phyloP scores from a whole-genome alignment of 2,113 vertebrate genomes.

The Abramis brama region DNA sequence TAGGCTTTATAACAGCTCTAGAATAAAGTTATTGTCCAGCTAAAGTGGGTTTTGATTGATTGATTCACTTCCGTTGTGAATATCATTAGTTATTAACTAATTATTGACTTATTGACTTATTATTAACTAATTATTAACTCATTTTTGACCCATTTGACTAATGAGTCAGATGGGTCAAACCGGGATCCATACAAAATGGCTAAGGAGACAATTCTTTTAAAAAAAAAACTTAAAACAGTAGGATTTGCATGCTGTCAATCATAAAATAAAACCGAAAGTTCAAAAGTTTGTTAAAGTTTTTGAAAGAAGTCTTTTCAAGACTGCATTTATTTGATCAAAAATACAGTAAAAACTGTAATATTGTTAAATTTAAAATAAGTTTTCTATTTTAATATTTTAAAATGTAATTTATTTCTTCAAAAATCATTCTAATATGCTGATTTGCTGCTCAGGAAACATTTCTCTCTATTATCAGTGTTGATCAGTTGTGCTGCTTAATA shows the following conservation, averaged over 20 bases:
- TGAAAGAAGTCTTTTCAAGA: neutral
- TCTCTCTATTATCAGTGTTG: neutral
- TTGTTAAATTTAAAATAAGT: neutral
- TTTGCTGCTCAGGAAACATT: neutral
- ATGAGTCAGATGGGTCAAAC: neutral
- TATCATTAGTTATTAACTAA: no score
- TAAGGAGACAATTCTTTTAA: neutral
- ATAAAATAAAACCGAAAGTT: neutral
- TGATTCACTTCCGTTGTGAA: no score
- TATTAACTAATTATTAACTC: no score
- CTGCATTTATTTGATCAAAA: neutral
- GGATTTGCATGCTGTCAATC: neutral
- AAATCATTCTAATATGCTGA: neutral
- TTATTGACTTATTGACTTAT: no score
- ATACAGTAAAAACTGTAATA: neutral
- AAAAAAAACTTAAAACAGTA: neutral
- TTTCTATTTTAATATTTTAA: neutral
- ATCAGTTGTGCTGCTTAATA: neutral
- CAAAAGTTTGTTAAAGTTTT: neutral
- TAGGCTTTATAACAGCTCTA: no score
- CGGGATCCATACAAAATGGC: neutral
- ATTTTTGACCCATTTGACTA: no score
- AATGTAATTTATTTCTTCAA: neutral
- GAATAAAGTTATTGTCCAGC: no score
- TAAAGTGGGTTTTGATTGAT: no score